Percentiles rank a stretch among this genome's conserved stretches.
Evolutionary conservation across 1,140 invertebrate species (phyloP).

Genomic region (Steinernema feltiae): DNA sequence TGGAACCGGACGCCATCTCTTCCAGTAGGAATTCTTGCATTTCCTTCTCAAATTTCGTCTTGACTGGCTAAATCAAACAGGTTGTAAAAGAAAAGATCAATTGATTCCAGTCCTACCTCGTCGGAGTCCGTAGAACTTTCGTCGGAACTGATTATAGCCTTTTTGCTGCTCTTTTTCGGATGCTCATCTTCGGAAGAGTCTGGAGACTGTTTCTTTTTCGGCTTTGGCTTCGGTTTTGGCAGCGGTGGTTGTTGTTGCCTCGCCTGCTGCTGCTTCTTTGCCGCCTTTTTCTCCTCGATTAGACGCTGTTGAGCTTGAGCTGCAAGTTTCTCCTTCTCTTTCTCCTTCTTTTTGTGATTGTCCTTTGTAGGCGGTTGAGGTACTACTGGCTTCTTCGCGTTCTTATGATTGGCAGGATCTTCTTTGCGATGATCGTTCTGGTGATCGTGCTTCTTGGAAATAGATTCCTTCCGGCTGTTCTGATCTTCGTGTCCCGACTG

Average conservation of each 20-base stretch:
- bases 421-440: constrained; percentile 1
- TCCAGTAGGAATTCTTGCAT: not conserved
- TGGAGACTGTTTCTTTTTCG: not conserved
- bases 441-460: not conserved
- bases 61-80: not conserved
- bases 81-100: not conserved
- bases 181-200: not conserved
- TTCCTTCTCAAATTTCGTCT: constrained; percentile 3
- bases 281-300: not conserved
- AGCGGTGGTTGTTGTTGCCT: not conserved
- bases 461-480: not conserved
- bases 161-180: not conserved
- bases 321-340: not conserved
- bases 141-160: not conserved
- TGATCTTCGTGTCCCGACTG: not conserved
- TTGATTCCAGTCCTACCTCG: not conserved
- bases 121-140: not conserved
- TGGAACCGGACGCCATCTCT: not conserved
- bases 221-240: not conserved
- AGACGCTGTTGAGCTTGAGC: not conserved
- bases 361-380: not conserved
- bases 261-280: not conserved
- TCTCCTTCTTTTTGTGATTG: not conserved
- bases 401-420: not conserved
- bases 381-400: not conserved